Conservation (phyloP, 2,797 vertebrate genomes). For the Neosilurus hyrtlii region DNA sequence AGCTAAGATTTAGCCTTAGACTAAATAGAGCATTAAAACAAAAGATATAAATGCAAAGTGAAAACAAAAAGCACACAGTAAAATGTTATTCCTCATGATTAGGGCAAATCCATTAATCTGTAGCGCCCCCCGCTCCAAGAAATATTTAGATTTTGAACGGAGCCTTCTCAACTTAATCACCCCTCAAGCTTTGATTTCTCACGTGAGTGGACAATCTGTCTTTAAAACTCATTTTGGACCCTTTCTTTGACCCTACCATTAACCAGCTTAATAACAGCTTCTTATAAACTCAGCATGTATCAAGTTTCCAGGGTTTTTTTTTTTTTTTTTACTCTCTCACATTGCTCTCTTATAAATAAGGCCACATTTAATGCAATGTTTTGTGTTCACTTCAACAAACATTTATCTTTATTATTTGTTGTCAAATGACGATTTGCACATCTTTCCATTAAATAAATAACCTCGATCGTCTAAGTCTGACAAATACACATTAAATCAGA, state of each 20-base stretch:
- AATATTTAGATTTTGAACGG: neutral
- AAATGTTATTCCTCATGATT: neutral
- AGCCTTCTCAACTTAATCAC: conserved; percentile 16
- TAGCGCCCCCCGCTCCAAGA: neutral
- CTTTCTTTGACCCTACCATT: conserved; percentile 44
- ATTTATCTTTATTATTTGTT: neutral
- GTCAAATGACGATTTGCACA: neutral
- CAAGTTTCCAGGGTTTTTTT: conserved; percentile 16
- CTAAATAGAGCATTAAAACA: neutral
- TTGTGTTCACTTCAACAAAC: neutral
- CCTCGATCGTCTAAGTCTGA: neutral
- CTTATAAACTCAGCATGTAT: conserved; percentile 29
- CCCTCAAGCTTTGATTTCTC: conserved; percentile 48
- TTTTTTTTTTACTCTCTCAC: conserved; percentile 4
- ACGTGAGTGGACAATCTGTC: conserved; percentile 40
- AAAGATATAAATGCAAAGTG: neutral
- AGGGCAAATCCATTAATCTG: neutral
- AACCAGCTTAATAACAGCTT: conserved; percentile 48
- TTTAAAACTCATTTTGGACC: neutral
- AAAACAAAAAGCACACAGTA: neutral
- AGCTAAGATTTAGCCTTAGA: neutral
- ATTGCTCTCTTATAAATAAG: conserved; percentile 24
- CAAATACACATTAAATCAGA: neutral
- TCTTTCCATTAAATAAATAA: neutral
- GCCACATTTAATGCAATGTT: conserved; percentile 11